A percentile compares a stretch with the other conserved stretches of the same genome.
These are phyloP conservation scores for Orestias chungarensis DNA, from an alignment of 2,797 vertebrate species.

Conservation along the genomic window DNA sequence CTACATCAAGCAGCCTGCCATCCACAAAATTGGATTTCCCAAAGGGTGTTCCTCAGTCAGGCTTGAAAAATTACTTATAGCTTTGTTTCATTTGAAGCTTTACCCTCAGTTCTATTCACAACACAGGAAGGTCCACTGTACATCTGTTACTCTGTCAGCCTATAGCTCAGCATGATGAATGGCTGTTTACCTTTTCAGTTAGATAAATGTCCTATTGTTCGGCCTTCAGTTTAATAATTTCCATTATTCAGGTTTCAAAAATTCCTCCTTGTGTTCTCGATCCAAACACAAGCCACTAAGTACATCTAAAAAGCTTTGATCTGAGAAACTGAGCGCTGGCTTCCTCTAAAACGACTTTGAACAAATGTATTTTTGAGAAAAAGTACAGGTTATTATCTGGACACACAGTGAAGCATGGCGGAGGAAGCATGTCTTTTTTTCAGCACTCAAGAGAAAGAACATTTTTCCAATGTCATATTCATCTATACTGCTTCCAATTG, in stretches of 20 bases:
- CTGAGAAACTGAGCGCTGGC: not conserved
- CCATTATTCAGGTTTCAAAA: not conserved
- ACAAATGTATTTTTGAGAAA: not conserved
- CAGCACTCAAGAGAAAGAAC: not conserved
- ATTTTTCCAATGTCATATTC: too few species aligned
- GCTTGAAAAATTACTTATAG: conserved; percentile 25
- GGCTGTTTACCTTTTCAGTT: conserved; percentile 2
- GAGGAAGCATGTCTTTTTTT: not conserved
- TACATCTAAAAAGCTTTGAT: not conserved
- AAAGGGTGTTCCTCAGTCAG: conserved; percentile 26
- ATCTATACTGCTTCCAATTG: not conserved
- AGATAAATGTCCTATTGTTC: not conserved
- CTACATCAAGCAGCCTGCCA: conserved; percentile 14
- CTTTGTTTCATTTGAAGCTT: conserved; percentile 22
- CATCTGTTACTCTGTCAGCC: conserved; percentile 17
- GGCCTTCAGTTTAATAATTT: not conserved
- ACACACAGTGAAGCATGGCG: not conserved
- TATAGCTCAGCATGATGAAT: not conserved
- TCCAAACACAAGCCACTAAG: not conserved
- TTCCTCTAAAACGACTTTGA: not conserved
- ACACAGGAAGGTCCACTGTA: not conserved
- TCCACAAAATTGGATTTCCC: conserved; percentile 33
- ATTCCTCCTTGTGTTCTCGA: not conserved
- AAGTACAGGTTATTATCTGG: too few species aligned
- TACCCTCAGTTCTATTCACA: conserved; percentile 10